Evolutionary conservation across 2,797 vertebrate species (phyloP).

Genomic region (Vireo griseus): DNA sequence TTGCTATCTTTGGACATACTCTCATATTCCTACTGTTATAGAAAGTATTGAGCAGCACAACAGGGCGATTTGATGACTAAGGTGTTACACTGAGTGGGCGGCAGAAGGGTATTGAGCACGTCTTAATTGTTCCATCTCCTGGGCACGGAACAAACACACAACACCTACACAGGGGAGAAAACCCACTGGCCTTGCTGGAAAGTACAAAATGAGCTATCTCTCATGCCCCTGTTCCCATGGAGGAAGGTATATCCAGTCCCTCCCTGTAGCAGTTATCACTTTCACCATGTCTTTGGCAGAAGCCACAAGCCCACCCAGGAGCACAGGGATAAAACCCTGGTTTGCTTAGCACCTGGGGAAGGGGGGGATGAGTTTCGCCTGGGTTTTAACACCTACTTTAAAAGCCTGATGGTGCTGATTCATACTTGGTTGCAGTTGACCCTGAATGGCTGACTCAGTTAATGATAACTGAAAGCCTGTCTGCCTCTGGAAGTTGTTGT

Average conservation of each 20-base stretch:
- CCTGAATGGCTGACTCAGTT: not conserved
- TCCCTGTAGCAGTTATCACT: not conserved
- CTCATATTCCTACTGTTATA: constrained; percentile 53
- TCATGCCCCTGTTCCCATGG: not conserved
- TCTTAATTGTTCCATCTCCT: constrained; percentile 29
- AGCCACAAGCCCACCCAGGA: not conserved
- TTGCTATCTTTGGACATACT: constrained; percentile 64
- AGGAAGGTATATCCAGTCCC: not conserved
- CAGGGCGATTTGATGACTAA: constrained; percentile 20
- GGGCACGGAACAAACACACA: not conserved
- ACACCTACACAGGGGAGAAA: not conserved
- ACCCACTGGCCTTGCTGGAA: not conserved
- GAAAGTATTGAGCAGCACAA: constrained; percentile 38
- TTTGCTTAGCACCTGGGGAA: not conserved
- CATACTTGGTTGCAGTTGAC: not conserved
- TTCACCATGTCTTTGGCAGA: not conserved
- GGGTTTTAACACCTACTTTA: not conserved
- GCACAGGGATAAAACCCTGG: not conserved
- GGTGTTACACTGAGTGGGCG: not conserved
- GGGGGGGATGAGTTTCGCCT: not conserved
- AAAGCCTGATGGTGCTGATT: not conserved
- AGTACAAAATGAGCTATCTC: not conserved
- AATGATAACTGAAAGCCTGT: not conserved
- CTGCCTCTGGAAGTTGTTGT: not conserved
- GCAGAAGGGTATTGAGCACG: not conserved